Evolutionary conservation across 2,888 invertebrate genomes (phyloP).

Genomic region (Eristalinus aeneus): DNA sequence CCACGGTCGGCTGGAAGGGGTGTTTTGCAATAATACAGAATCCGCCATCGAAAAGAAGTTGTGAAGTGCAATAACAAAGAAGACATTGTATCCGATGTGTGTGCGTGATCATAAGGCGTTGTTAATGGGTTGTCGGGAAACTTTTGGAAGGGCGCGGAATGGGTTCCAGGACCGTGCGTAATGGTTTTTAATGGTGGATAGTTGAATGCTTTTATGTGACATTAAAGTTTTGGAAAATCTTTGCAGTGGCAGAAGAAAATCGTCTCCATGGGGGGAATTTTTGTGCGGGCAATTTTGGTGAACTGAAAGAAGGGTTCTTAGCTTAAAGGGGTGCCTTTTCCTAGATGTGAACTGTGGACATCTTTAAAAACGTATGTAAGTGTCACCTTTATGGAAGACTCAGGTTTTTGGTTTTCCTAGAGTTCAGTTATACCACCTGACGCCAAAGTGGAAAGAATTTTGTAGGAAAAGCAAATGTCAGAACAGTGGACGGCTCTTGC

Average conservation of each 20-base stretch:
- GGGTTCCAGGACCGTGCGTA: neutral
- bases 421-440: too few species aligned
- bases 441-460: too few species aligned
- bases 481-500: too few species aligned
- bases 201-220: neutral
- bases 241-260: neutral
- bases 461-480: too few species aligned
- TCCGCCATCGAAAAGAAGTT: neutral
- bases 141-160: neutral
- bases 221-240: neutral
- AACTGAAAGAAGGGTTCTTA: too few species aligned
- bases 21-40: neutral
- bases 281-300: too few species aligned
- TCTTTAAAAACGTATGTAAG: too few species aligned
- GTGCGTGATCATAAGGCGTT: neutral
- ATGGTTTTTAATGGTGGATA: neutral
- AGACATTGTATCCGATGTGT: neutral
- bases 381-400: too few species aligned
- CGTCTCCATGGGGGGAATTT: too few species aligned
- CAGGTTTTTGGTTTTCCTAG: too few species aligned
- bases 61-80: neutral
- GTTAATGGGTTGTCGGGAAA: neutral
- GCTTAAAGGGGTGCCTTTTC: too few species aligned
- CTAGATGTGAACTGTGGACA: too few species aligned
- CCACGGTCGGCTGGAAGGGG: neutral